Base-by-base conservation (phyloP, 2,113 vertebrate genomes). In the Alligator sinensis region DNA sequence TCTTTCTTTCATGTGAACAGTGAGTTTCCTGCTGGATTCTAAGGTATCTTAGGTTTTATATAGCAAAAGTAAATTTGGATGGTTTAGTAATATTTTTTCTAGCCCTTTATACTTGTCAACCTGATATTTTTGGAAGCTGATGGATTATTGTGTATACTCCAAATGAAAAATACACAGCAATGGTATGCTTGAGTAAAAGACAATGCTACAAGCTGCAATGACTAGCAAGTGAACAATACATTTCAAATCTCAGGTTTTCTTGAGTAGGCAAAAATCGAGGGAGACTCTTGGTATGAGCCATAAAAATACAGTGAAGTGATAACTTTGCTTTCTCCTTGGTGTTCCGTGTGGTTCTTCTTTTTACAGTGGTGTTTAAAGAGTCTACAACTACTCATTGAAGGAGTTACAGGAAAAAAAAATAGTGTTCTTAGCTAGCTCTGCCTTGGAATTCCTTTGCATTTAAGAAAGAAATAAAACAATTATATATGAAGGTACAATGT, bases 391-490 rank as follows among this genome's bases (percentile, higher is more conserved):
- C 17, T 86, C 0, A 0, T 61, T 80, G 89, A 75, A 2, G 18
- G 84, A 75, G 5, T 27, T 88, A 21, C 58, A 75, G 13, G 47
- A 86, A 34, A 82, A 11, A 12, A 77, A 76, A 87, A 63, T 34
- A 34, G 47, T 18, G 16, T 75, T 91, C 68, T 38, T 30, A 38
- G 21, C 9, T 18, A 38, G 21, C 3, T 3, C 24, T 80, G 3
- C 8, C n/a, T 72, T 81, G 57, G 54, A 95, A 89, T 85, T 82
- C 90, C 6, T 83, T 87, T 93, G 34, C 1, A 61, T 77, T 91
- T 94, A 86, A 95, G 60, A 87, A 88, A 75, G 2, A 77, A 96
- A 76, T 28, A 27, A 87, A 92, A 24, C 30, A 83, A 59, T 62
- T 61, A 6, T 13, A 81, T 34, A 58, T 61, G 70, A 92, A 94